Evolutionary conservation across 2,113 vertebrate genomes (phyloP), one percentile per base, ranked within the genome.

Genomic region (Lasiurus cinereus): DNA sequence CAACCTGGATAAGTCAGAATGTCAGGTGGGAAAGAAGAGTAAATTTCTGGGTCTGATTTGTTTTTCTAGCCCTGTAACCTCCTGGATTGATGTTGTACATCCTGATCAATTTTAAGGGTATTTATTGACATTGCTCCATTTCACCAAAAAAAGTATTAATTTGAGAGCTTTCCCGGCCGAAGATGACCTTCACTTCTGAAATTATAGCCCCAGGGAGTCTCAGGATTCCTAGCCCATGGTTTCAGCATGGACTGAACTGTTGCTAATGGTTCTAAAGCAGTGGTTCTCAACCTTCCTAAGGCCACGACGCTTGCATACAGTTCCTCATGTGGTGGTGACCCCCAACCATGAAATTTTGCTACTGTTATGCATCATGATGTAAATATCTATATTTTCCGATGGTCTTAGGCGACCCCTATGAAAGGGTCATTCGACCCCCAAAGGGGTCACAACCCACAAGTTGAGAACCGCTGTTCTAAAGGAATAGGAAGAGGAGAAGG

Each of bases 121-220:
- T 83, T 56, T 70, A 78, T 86, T 85, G 80, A 79, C 62, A 73
- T 22, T 74, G 39, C 69, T 33, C 48, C 36, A 70, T 95, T 88
- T 96, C 56, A 78, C 46, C 82, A 97, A 43, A 72, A 50, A 62
- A 62, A 88, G n/a, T 18, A 46, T 87, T 82, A 52, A 78, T 95
- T 72, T 93, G 76, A 84, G 59, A 94, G 52, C 21, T 83, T 48
- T 82, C 52, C 52, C 54, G 70, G 52, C 69, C 82, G 15, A n/a
- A 94, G 76, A 48, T 77, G 11, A 46, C 36, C 50, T 96, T 87
- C 16, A 48, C 13, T 78, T 94, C 88, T 88, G 67, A 95, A 92
- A 36, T 36, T 73, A 8, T 12, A 86, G n/a, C 16, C 69, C 69
- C 8, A n/a, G 29, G 87, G 36, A 67, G 22, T 89, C 54, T 6